Base-by-base conservation (phyloP, 2,113 vertebrate genomes). In the Rhagologus leucostigma region DNA sequence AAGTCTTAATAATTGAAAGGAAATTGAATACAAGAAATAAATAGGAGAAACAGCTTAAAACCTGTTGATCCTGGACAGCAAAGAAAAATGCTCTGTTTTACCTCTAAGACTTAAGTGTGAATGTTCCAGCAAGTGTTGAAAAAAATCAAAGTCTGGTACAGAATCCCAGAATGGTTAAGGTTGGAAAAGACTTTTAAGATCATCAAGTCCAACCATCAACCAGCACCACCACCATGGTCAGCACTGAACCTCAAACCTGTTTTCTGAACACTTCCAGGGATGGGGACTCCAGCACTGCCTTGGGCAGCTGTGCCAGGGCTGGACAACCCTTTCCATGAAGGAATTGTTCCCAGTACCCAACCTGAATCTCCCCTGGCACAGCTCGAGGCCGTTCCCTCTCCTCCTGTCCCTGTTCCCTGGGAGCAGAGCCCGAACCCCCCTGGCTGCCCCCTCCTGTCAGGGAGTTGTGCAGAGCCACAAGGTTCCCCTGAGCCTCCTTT, bases 301-400 rank as follows among this genome's bases (percentile, higher is more conserved):
- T 42, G 42, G 32, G 26, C 11, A 88, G 67, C 32, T 71, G 8
- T 57, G 18, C 10, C 44, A 44, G 12, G 7, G 18, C 14, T 57
- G 37, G 4, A 20, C 8, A 35, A 2, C 3, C 6, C 27, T 29
- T 57, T 41, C 70, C 42, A 35, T 3, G 19, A 6, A 59, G 52
- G 4, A 81, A 67, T 52, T 52, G 10, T 14, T 67, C 8, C 13
- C 3, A 44, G 39, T 29, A 59, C 8, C 16, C 68, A 33, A 9
- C 13, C 18, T 59, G 10, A 37, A 3, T 4, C 33, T 65, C 10
- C 23, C 4, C 37, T 44, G 44, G 37, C 0, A 1, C 30, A 24
- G 12, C 7, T 10, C 24, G 22, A 44, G 9, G 52, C 8, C 1
- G 1, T 11, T 57, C 2, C 44, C 12, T 27, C 10, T 56, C 4